Evolutionary conservation across 2,888 invertebrate species (phyloP).

Genomic region (Ptychoptera contaminata): DNA sequence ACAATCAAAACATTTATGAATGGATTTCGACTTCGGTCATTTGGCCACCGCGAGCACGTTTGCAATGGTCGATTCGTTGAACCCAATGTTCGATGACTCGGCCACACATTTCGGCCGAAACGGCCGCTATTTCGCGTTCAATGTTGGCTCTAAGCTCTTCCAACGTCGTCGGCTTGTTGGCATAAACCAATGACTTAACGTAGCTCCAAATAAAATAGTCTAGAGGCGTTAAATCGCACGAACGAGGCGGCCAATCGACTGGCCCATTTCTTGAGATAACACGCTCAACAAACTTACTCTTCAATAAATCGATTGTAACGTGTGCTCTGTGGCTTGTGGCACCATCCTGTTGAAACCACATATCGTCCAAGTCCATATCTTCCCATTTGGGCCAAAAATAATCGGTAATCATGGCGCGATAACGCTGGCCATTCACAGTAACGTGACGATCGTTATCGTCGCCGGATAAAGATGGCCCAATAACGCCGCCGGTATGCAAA

Average conservation of each 20-base stretch:
- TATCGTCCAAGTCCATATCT: not conserved
- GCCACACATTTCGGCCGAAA: not conserved
- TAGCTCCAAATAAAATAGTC: not conserved
- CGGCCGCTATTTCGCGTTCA: not conserved
- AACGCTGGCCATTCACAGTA: slow-evolving; percentile 3
- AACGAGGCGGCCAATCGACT: not conserved
- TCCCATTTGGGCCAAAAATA: not conserved
- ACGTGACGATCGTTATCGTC: not conserved
- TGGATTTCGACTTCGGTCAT: no score
- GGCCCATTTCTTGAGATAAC: not conserved
- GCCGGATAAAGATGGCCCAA: slow-evolving; percentile 4
- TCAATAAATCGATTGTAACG: not conserved
- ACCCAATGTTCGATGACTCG: not conserved
- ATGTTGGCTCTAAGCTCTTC: not conserved
- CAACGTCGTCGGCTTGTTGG: not conserved
- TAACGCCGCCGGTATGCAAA: slow-evolving; percentile 3
- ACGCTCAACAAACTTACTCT: not conserved
- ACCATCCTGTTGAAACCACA: not conserved
- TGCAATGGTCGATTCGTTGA: not conserved
- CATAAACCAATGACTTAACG: not conserved
- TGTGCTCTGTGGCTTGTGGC: not conserved
- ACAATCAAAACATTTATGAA: no score
- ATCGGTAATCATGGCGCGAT: not conserved
- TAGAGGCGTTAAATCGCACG: not conserved
- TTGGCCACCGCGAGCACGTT: no score